A percentile compares a stretch with the other conserved stretches of the same genome.
These are phyloP conservation scores for Hydractinia symbiolongicarpus DNA, from an alignment of 30 jellyfish, hydroid and myxozoan genomes.

Conservation along the genomic window DNA sequence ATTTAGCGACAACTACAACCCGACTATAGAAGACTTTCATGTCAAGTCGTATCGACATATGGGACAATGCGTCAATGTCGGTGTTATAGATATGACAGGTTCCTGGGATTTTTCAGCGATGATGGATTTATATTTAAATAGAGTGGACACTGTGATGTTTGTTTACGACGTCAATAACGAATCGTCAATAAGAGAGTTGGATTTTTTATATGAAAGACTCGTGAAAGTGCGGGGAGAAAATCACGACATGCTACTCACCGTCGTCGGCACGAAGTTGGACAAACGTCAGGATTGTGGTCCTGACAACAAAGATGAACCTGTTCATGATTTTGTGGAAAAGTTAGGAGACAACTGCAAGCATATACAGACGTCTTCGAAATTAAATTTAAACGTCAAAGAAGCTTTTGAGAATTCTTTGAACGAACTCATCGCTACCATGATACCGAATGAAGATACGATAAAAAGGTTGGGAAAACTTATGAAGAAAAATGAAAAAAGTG, in stretches of 20 bases:
- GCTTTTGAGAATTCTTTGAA: constrained; percentile 28
- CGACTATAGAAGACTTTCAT: constrained; percentile 37
- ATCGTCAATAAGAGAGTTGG: constrained; percentile 9
- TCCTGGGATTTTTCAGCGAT: constrained; percentile 37
- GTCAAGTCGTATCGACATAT: constrained; percentile 24
- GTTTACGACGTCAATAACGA: constrained; percentile 22
- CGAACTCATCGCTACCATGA: constrained; percentile 22
- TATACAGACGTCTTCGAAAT: constrained; percentile 27
- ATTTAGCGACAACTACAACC: constrained; percentile 6
- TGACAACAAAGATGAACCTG: background rate
- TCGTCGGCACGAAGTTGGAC: constrained; percentile 30
- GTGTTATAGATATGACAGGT: constrained; percentile 37
- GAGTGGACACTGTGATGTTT: constrained; percentile 26
- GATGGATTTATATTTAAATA: constrained; percentile 23
- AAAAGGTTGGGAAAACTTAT: constrained; percentile 24
- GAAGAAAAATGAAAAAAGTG: constrained; percentile 15
- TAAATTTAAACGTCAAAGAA: constrained; percentile 24
- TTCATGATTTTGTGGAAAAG: background rate
- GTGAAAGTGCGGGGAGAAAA: constrained; percentile 30
- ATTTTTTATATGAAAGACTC: constrained; percentile 12
- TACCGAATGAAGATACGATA: constrained; percentile 35
- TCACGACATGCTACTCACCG: constrained; percentile 28
- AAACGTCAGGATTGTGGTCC: constrained; percentile 15
- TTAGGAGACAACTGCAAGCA: background rate
- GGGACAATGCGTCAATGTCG: constrained; percentile 42